Evolutionary conservation across 2,888 invertebrate species (phyloP).

Genomic region (Lucinisca nassula): DNA sequence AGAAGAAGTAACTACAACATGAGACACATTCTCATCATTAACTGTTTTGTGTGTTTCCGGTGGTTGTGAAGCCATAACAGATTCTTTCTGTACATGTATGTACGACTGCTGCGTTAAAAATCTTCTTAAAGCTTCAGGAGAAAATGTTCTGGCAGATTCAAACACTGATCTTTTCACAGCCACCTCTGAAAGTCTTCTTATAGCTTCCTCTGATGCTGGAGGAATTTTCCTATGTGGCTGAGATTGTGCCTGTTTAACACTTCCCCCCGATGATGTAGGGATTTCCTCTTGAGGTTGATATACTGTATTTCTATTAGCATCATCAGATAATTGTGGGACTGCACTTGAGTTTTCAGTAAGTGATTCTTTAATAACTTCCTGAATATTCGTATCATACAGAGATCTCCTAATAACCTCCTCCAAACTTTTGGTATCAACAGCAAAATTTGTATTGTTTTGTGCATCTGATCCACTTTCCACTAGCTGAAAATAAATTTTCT

Average conservation of each 20-base stretch:
- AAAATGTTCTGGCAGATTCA: neutral
- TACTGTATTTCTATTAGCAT: neutral
- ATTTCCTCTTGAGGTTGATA: neutral
- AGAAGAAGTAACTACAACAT: neutral
- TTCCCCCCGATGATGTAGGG: neutral
- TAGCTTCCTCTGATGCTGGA: neutral
- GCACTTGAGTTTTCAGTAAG: neutral
- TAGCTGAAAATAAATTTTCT: neutral
- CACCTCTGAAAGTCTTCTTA: neutral
- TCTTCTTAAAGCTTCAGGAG: neutral
- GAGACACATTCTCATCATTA: no score
- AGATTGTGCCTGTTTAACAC: no score
- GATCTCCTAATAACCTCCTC: neutral
- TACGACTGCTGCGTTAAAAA: neutral
- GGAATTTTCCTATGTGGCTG: neutral
- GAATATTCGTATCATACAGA: neutral
- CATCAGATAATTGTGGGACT: neutral
- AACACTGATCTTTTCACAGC: neutral
- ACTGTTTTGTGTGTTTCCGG: no score
- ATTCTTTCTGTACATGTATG: no score
- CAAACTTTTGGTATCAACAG: neutral
- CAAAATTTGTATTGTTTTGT: neutral
- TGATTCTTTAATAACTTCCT: neutral
- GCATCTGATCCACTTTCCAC: neutral
- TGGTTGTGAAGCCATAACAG: no score